Percentiles rank a stretch among this genome's conserved stretches.
Evolutionary conservation across 92 coral and sea anemone genomes (phyloP).

Genomic region (Pocillopora grandis): DNA sequence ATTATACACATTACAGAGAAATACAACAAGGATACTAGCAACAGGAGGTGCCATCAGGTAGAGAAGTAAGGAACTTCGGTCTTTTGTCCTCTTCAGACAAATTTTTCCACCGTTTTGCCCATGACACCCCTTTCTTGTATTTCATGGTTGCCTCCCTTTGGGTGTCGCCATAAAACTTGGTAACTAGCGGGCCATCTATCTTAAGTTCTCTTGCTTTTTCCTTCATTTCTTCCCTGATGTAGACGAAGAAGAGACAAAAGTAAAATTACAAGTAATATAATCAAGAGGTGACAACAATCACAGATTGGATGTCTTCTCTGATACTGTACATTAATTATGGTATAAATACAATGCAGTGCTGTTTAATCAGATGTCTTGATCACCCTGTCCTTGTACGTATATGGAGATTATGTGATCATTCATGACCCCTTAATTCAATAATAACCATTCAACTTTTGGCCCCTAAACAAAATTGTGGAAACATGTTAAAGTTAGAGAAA

Average conservation of each 20-base stretch:
- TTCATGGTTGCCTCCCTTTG: constrained; percentile 78
- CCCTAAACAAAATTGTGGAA: too few species aligned
- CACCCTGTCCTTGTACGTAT: too few species aligned
- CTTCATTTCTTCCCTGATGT: constrained; percentile 69
- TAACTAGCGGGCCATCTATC: constrained; percentile 77
- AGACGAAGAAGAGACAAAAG: neutral
- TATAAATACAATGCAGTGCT: too few species aligned
- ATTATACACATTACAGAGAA: too few species aligned
- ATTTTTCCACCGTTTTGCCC: constrained; percentile 85
- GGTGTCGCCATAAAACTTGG: constrained; percentile 84
- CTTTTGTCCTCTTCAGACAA: constrained; percentile 75
- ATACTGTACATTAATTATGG: too few species aligned
- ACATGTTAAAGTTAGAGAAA: neutral
- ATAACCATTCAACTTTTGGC: too few species aligned
- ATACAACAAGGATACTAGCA: constrained; percentile 86
- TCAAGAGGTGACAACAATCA: too few species aligned
- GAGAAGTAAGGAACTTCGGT: constrained; percentile 66
- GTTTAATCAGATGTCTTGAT: too few species aligned
- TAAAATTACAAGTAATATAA: neutral
- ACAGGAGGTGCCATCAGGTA: constrained; percentile 90
- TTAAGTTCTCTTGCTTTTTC: constrained; percentile 78
- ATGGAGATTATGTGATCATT: too few species aligned
- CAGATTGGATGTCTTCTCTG: too few species aligned
- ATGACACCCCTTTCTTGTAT: constrained; percentile 88
- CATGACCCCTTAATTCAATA: too few species aligned